Conservation (phyloP, 1,140 invertebrate genomes). For the Pemphigus obesinymphae region DNA sequence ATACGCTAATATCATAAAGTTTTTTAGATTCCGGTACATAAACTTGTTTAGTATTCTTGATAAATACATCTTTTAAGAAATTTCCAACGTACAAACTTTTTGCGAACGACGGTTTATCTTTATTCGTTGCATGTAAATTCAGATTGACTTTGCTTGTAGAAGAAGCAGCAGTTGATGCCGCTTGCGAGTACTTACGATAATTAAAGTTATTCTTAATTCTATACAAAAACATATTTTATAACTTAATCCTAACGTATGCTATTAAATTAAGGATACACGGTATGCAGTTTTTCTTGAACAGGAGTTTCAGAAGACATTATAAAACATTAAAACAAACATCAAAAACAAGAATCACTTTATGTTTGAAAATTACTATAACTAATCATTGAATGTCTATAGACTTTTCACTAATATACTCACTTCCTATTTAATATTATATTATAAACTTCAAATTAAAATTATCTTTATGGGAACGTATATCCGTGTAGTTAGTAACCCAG, state of each 20-base stretch:
- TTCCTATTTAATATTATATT: no score
- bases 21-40: background rate
- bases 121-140: no score
- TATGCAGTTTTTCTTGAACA: background rate
- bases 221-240: background rate
- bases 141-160: background rate
- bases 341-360: no score
- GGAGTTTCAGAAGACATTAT: background rate
- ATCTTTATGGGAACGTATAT: no score
- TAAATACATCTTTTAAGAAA: background rate
- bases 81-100: conserved; percentile 16
- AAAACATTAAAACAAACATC: no score
- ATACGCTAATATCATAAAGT: background rate
- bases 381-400: no score
- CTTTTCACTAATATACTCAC: no score
- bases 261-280: conserved; percentile 35
- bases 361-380: no score
- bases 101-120: background rate
- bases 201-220: background rate
- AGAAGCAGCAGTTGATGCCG: background rate
- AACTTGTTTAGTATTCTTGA: background rate
- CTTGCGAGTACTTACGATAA: background rate
- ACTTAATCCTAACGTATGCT: background rate
- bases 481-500: no score
- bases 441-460: no score